Evolutionary conservation across 2,888 invertebrate species (phyloP).

Genomic region (Sclerodermus sp.): DNA sequence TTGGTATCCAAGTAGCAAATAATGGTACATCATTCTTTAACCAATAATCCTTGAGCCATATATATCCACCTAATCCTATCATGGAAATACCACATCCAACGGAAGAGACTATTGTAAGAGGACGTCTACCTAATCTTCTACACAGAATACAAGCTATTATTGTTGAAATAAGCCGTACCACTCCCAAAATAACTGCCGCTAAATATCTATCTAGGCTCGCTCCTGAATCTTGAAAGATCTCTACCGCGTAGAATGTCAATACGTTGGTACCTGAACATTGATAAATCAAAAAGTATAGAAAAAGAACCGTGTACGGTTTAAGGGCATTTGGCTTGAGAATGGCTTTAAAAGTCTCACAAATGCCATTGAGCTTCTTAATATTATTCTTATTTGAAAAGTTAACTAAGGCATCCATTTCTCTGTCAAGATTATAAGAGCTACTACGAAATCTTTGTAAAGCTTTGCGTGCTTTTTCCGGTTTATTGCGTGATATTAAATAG

Average conservation of each 20-base stretch:
- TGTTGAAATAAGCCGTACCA: constrained; percentile 66
- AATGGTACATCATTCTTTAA: constrained; percentile 51
- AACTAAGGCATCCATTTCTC: constrained; percentile 65
- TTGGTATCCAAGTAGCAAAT: constrained; percentile 65
- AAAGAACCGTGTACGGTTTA: constrained; percentile 67
- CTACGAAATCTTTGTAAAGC: constrained; percentile 65
- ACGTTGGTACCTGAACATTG: constrained; percentile 73
- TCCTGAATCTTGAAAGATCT: constrained; percentile 67
- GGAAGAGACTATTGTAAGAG: constrained; percentile 67
- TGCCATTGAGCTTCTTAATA: constrained; percentile 61
- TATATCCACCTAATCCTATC: constrained; percentile 64
- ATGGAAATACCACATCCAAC: constrained; percentile 68
- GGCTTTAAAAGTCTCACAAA: constrained; percentile 62
- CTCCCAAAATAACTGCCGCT: constrained; percentile 66
- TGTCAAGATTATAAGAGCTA: constrained; percentile 65
- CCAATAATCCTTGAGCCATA: constrained; percentile 64
- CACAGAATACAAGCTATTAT: constrained; percentile 66
- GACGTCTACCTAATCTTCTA: constrained; percentile 64
- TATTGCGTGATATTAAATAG: constrained; percentile 67
- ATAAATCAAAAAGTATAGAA: constrained; percentile 69
- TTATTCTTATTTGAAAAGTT: constrained; percentile 68
- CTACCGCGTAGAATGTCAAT: constrained; percentile 70
- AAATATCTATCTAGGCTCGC: constrained; percentile 63
- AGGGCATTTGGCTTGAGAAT: constrained; percentile 66
- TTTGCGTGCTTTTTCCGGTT: constrained; percentile 64